Base-by-base conservation (phyloP, 2,888 invertebrate genomes). In the Gandaritis pyraliata region DNA sequence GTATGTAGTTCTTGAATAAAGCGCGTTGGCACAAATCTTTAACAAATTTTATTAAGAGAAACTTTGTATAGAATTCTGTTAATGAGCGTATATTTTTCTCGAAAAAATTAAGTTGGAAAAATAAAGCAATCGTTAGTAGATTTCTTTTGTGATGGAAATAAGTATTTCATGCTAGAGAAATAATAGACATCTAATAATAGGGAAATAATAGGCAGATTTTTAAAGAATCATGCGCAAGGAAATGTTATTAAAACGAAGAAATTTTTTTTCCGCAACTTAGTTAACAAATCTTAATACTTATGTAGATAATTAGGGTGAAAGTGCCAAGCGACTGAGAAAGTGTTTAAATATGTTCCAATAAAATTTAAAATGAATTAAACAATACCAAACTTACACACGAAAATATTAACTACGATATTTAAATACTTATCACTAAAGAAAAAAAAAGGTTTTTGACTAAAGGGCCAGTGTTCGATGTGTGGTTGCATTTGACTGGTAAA, bases 391-490 rank as follows among this genome's bases (percentile, higher is more conserved):
- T 83, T 83, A 83, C 81, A 70, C 76, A 76, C 71, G 67, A 73
- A 81, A 76, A 76, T 76, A 80, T 73, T 78, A 76, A 52, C 69
- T 71, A 69, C 78, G 81, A 76, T 74, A 83, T 88, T 61, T 88
- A 88, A 90, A 89, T 87, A 88, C 87, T 88, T 89, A 89, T 77
- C 50, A 53, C 61, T 88, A 90, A 89, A 83, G 76, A 88, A 88
- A 86, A 77, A 63, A 68, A 72, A 63, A 55, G 30, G 77, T 77
- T 83, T n/a, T 87, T 88, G 88, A 90, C 88, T 90, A 88, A 85
- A 80, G 83, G 80, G 86, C 86, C 88, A 84, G 86, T 86, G 85
- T 89, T 90, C 86, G 86, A 89, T 88, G 87, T 87, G 86, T 78
- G 74, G 63, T 67, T 65, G 63, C 62, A 69, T 54, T 62, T 63